Evolutionary conservation across 30 jellyfish, hydroid and myxozoan species (phyloP), one percentile per base, ranked within the genome.

Genomic region (Catostylus mosaicus): DNA sequence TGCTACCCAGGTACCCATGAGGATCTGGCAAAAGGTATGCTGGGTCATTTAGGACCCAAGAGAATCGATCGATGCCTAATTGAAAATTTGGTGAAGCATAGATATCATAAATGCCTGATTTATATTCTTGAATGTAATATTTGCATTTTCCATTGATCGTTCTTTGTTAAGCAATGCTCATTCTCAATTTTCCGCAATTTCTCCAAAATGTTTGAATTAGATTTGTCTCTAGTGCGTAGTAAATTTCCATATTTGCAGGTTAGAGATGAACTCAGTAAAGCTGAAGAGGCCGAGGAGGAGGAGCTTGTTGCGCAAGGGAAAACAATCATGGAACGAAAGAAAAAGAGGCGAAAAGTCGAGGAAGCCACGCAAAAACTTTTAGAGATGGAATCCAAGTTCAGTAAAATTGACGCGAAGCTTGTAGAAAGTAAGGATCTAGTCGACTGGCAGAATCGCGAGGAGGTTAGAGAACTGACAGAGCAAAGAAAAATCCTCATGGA

Each of bases 361-460:
- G 97, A 93, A 77, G 98, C 98, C 5, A 93, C 97, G 51, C 89
- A 86, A 38, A 93, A 86, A 71, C 75, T 93, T n/a, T 29, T 82
- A 27, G 96, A 93, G 72, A 93, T 93, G 98, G 97, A 93, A 71
- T 64, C 89, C n/a, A 38, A 77, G 50, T 65, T 75, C 34, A 52
- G 82, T 38, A 63, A 75, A 38, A 64, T 52, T 30, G 96, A 86
- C 27, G 57, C 89, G 5, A 69, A 86, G 40, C 56, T 63, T 20
- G 83, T 68, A 0, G 89, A 87, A 22, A 87, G 90, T 50, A 76
- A 79, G 56, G 98, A 92, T n/a, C 73, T 84, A 20, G 30, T 85
- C 9, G 98, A 93, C 46, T 86, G 98, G 97, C 96, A 80, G 57
- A 77, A 93, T 52, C 85, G 90, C 19, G 98, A 91, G 62, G 96